phyloP scores from a whole-genome alignment of 2,113 vertebrate species.

The Thinocorus orbignyianus region DNA sequence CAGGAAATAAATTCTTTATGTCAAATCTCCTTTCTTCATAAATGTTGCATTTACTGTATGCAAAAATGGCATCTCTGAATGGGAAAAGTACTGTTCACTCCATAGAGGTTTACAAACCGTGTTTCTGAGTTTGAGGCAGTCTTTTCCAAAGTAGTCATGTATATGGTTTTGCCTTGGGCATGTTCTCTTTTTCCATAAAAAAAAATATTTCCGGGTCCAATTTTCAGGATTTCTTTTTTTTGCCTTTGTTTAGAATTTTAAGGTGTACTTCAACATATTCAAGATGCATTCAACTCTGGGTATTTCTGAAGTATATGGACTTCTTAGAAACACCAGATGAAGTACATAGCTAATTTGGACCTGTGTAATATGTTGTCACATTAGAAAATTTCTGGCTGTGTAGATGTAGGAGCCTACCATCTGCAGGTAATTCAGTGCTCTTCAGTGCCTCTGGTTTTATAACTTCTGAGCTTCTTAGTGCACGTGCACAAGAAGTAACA shows the following conservation, averaged over 20 bases:
- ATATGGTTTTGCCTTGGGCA: neutral
- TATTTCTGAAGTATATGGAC: neutral
- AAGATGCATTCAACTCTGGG: neutral
- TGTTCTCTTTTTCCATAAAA: neutral
- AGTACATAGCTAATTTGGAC: neutral
- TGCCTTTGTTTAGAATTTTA: neutral
- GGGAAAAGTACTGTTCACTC: neutral
- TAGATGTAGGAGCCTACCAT: neutral
- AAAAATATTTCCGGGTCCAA: neutral
- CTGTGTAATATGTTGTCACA: fast-evolving
- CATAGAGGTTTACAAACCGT: neutral
- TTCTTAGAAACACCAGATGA: neutral
- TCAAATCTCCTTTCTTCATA: neutral
- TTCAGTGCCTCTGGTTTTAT: neutral
- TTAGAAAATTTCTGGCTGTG: neutral
- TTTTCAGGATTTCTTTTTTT: neutral
- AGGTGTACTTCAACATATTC: neutral
- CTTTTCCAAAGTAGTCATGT: neutral
- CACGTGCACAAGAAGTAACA: neutral
- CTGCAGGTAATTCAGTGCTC: neutral
- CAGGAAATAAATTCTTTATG: neutral
- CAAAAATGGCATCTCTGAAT: neutral
- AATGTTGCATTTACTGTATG: neutral
- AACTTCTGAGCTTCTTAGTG: neutral
- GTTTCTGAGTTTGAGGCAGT: neutral